Evolutionary conservation across 2,888 invertebrate genomes (phyloP), one percentile per base, ranked within the genome.

Genomic region (Eulithis prunata): DNA sequence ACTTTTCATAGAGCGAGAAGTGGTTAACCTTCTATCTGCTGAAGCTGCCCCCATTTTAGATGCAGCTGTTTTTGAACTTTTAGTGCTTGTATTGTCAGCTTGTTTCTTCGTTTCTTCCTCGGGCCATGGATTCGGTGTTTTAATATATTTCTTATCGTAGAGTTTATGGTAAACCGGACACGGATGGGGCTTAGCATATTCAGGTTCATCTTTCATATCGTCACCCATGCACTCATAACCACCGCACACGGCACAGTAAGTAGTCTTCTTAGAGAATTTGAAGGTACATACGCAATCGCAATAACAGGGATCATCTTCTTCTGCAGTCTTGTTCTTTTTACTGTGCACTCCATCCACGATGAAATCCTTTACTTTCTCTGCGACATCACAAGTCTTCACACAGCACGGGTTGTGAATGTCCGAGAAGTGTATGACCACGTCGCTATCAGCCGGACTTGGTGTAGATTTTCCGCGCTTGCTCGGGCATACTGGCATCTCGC

Each of bases 121-220:
- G 7, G 87, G 85, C 88, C 89, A 92, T 3, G 88, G 86, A 70
- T 80, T 89, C 47, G 76, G 74, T 8, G 83, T 82, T 72, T 83
- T 82, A 55, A 90, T 84, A 10, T 78, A 76, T 21, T 80, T 82
- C 76, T 82, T 91, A 71, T 92, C 87, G 66, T 92, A 93, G 55
- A 90, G 60, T 64, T 92, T 92, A 63, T 93, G 88, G 69, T 91
- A 93, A 10, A 93, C 82, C 0, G 93, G 93, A 72, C 93, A 93
- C 7, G 93, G 92, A 60, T 90, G 88, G 5, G 92, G 91, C 66
- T 83, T 87, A 0, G 78, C 78, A 66, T 80, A 86, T 14, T 80
- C 84, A 1, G 92, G 91, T 71, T 87, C 78, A 62, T 83, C 71
- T 68, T 75, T 79, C 75, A 88, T 84, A 70, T 92, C 91, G 43